Conservation (phyloP, 2,888 invertebrate species). For the Melanophora roralis region DNA sequence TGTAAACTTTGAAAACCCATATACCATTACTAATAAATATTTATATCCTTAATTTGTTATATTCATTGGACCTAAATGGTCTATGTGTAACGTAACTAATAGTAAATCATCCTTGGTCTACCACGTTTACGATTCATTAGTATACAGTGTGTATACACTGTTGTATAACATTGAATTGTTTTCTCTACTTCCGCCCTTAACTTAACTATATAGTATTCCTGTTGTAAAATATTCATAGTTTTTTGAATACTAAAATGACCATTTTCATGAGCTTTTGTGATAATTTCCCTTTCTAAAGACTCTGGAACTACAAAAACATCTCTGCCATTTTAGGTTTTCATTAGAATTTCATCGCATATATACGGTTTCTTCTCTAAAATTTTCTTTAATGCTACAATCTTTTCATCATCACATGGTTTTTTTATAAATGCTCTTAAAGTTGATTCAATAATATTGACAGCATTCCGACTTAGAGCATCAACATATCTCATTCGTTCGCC, state of each 20-base stretch:
- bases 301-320: neutral
- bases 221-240: too few species aligned
- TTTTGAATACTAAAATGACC: too few species aligned
- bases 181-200: too few species aligned
- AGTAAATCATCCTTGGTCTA: conserved; percentile 41
- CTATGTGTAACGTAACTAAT: neutral
- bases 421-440: conserved; percentile 5
- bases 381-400: neutral
- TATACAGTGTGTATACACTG: conserved; percentile 25
- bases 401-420: neutral
- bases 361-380: too few species aligned
- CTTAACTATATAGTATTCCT: too few species aligned
- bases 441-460: neutral
- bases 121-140: too few species aligned
- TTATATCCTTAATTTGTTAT: neutral
- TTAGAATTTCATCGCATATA: too few species aligned
- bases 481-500: conserved; percentile 24
- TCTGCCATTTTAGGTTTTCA: neutral
- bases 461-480: conserved; percentile 31
- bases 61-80: neutral
- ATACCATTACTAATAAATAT: neutral
- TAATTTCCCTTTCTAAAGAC: neutral
- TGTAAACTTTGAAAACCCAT: neutral
- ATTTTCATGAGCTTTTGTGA: too few species aligned
- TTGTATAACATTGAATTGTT: too few species aligned